Percentiles rank a stretch among this genome's conserved stretches.
These are phyloP conservation scores for Cinclus cinclus DNA, from an alignment of 2,113 vertebrate genomes.

Conservation along the genomic window DNA sequence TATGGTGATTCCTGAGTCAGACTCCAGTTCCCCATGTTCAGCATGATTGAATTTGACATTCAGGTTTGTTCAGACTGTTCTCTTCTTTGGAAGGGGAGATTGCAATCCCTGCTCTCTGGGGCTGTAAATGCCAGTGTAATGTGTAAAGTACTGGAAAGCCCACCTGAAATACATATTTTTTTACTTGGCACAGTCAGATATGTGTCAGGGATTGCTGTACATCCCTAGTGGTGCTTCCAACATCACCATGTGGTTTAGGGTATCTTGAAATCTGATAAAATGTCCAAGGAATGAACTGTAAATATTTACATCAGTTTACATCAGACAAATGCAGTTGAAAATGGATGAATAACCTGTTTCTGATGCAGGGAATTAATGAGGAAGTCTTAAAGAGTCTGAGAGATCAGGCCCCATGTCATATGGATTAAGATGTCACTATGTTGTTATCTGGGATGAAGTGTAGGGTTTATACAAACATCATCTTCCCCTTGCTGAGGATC, in stretches of 20 bases:
- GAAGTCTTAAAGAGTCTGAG: not conserved
- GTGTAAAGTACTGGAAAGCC: not conserved
- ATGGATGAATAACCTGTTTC: not conserved
- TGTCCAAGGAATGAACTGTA: not conserved
- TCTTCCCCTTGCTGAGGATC: not conserved
- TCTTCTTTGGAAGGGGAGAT: not conserved
- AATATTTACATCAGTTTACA: constrained; percentile 11
- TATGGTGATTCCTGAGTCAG: not conserved
- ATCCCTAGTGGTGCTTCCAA: not conserved
- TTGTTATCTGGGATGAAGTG: not conserved
- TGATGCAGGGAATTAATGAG: not conserved
- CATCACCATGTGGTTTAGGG: fast-evolving
- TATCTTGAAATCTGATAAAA: not conserved
- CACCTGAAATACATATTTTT: not conserved
- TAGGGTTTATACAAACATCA: not conserved
- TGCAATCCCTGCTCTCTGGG: not conserved
- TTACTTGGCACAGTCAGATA: not conserved
- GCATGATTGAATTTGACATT: not conserved
- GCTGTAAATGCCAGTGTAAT: not conserved
- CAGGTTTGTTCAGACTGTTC: not conserved
- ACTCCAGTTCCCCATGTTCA: not conserved
- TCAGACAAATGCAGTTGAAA: not conserved
- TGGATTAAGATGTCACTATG: not conserved
- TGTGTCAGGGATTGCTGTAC: not conserved
- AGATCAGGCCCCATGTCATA: not conserved